phyloP scores from a whole-genome alignment of 1,140 invertebrate genomes.

The Cyclargus thomasi region DNA sequence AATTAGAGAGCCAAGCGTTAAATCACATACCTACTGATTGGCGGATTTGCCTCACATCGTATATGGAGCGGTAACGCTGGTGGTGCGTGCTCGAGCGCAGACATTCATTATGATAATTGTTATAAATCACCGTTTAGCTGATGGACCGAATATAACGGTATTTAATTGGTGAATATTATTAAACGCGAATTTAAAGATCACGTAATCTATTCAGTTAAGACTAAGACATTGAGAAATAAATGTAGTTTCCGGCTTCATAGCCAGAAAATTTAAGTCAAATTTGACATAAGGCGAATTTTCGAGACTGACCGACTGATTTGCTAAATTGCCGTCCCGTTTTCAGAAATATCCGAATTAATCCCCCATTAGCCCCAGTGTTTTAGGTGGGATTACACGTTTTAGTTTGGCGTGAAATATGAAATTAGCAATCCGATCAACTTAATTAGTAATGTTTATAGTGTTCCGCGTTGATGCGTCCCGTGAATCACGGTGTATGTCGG shows the following conservation, averaged over 20 bases:
- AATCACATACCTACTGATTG: not conserved
- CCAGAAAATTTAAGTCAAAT: too few relatives aligned
- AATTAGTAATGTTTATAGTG: not conserved
- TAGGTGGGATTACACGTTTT: not conserved
- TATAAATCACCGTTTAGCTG: not conserved
- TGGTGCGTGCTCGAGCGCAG: not conserved
- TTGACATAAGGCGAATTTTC: too few relatives aligned
- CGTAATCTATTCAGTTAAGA: too few relatives aligned
- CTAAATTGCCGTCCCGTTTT: too few relatives aligned
- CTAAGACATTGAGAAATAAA: too few relatives aligned
- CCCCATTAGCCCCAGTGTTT: too few relatives aligned
- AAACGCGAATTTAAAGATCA: too few relatives aligned
- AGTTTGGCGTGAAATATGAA: not conserved
- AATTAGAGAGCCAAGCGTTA: not conserved
- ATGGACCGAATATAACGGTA: not conserved
- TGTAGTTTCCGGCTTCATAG: too few relatives aligned
- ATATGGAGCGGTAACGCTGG: not conserved
- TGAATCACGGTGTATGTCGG: not conserved
- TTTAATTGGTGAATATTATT: not conserved
- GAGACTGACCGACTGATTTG: too few relatives aligned
- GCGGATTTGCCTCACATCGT: not conserved
- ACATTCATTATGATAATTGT: not conserved
- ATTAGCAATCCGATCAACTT: too few relatives aligned
- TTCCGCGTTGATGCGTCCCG: constrained; percentile 1
- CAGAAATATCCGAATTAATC: too few relatives aligned